Conservation (phyloP, 2,888 invertebrate genomes). For the Chaetogeoica ovagalla region DNA sequence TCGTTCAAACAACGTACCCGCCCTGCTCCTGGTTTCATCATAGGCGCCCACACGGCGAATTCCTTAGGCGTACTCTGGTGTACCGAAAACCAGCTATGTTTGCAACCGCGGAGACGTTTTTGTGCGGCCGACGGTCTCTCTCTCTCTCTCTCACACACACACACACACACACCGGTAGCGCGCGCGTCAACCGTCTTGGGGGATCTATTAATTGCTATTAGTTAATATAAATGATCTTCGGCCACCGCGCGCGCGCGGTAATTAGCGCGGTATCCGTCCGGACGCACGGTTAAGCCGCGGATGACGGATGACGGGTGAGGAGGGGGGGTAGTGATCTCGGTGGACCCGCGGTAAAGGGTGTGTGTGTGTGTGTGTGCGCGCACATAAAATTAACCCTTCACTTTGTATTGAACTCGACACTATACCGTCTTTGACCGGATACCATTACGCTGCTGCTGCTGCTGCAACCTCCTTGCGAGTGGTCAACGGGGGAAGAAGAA, state of each 20-base stretch:
- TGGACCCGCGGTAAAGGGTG: conserved; percentile 29
- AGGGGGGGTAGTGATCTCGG: conserved; percentile 37
- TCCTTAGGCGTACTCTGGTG: too few relatives aligned
- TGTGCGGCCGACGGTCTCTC: too few relatives aligned
- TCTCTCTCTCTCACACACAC: too few relatives aligned
- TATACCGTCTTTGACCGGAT: conserved; percentile 6
- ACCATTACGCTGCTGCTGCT: too few relatives aligned
- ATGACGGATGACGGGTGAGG: too few relatives aligned
- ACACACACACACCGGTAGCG: too few relatives aligned
- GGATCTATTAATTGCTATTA: conserved; percentile 53
- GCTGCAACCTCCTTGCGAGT: background rate
- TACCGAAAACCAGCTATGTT: too few relatives aligned
- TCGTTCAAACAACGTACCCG: background rate
- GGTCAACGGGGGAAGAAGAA: background rate
- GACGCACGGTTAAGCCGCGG: conserved; percentile 42
- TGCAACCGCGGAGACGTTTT: too few relatives aligned
- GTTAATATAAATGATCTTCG: conserved; percentile 52
- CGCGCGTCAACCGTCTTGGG: conserved; percentile 43
- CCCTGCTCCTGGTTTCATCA: too few relatives aligned
- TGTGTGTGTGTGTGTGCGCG: background rate
- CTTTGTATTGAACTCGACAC: conserved; percentile 34
- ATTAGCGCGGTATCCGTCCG: conserved; percentile 33
- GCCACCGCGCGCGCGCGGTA: conserved; percentile 9
- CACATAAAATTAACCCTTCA: conserved; percentile 50
- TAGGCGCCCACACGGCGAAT: background rate